Evolutionary conservation across 2,888 invertebrate species (phyloP).

Genomic region (Odontomyia ornata): DNA sequence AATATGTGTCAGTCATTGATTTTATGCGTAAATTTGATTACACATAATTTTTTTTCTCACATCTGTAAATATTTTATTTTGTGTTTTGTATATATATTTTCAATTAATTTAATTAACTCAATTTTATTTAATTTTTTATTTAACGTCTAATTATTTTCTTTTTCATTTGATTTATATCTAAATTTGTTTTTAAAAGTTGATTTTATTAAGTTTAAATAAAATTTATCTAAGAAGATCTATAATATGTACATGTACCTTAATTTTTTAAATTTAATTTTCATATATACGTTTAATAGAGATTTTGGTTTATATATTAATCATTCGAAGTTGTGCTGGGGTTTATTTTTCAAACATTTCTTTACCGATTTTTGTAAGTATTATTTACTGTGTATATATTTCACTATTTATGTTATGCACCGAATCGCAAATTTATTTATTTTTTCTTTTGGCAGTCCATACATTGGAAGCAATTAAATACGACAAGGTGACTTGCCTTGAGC

Average conservation of each 20-base stretch:
- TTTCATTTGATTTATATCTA: too few species aligned
- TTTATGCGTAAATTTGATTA: constrained; percentile 13
- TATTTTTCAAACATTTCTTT: neutral
- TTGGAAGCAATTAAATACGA: neutral
- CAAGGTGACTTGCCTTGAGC: neutral
- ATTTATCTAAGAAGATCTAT: neutral
- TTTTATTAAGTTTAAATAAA: neutral
- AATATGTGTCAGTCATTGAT: constrained; percentile 34
- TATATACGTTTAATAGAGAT: neutral
- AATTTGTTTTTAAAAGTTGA: too few species aligned
- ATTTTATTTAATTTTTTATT: neutral
- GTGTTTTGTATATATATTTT: neutral
- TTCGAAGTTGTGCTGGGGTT: neutral
- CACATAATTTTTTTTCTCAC: constrained; percentile 17
- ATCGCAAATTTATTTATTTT: neutral
- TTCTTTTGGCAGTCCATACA: neutral
- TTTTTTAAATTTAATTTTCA: neutral
- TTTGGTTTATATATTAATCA: neutral
- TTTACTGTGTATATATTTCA: neutral
- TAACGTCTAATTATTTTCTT: too few species aligned
- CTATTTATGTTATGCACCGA: neutral
- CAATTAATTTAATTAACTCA: neutral
- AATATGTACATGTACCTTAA: neutral
- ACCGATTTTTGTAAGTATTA: neutral
- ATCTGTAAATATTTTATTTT: neutral